Conservation (phyloP, 1,140 invertebrate species). For the Rhyacophila brunnea region DNA sequence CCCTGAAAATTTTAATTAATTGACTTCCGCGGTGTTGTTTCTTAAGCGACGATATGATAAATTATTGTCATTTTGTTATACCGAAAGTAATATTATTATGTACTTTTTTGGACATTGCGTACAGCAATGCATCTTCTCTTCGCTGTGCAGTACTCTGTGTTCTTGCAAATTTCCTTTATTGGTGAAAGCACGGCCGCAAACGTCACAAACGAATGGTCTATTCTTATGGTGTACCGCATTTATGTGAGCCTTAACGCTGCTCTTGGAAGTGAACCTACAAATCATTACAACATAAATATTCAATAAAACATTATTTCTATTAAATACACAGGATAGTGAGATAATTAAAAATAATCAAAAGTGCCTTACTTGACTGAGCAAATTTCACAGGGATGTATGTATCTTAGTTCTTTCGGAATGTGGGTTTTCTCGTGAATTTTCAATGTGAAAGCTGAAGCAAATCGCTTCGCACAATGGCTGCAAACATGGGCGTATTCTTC, state of each 20-base stretch:
- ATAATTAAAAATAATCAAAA: too few species aligned
- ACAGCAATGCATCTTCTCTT: slow-evolving; percentile 16
- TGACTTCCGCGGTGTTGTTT: too few species aligned
- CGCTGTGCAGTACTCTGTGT: slow-evolving; percentile 18
- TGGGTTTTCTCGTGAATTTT: slow-evolving; percentile 27
- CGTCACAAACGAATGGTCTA: slow-evolving; percentile 27
- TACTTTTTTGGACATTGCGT: slow-evolving; percentile 25
- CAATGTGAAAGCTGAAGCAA: slow-evolving; percentile 10
- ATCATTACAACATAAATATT: too few species aligned
- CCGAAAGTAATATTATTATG: too few species aligned
- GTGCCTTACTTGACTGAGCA: slow-evolving; percentile 24
- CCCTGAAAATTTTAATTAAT: too few species aligned
- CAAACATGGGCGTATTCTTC: slow-evolving; percentile 22
- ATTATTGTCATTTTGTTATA: too few species aligned
- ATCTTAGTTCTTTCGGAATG: slow-evolving; percentile 23
- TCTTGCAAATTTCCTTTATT: slow-evolving; percentile 28
- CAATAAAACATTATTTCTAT: too few species aligned
- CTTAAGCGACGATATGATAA: too few species aligned
- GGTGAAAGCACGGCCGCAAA: slow-evolving; percentile 27
- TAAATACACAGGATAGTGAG: too few species aligned
- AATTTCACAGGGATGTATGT: slow-evolving; percentile 26
- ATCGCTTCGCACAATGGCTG: slow-evolving; percentile 23
- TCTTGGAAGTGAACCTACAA: slow-evolving; percentile 28
- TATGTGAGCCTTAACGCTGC: slow-evolving; percentile 18
- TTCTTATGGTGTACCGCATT: slow-evolving; percentile 21